Evolutionary conservation across 2,888 invertebrate species (phyloP), one percentile per base, ranked within the genome.

Genomic region (Ochropleura plecta): DNA sequence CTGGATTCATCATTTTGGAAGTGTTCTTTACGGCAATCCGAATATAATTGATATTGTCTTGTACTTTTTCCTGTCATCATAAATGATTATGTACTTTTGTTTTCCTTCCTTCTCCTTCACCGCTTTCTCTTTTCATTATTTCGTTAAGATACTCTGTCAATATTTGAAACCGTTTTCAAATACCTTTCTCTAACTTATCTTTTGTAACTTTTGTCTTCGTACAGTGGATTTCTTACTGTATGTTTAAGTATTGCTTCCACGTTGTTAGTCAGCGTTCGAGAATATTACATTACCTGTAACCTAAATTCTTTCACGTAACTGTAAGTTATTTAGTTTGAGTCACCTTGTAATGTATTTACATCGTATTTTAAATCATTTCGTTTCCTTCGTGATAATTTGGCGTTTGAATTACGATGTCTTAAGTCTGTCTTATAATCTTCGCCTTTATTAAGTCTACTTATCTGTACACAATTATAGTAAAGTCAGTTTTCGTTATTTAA

Each of bases 241-340:
- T n/a, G 49, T 12, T 46, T 20, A 14, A 20, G 44, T 68, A 14
- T 49, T 57, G 44, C 18, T n/a, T 48, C 14, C n/a, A 53, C n/a
- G 30, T 65, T 5, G n/a, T 81, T 81, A 68, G 42, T 80, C 67
- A 78, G 55, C 65, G 30, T 57, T 65, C 46, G 49, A 78, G 59
- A 40, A 78, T 82, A 57, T 73, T 78, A 73, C 44, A 30, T 1
- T 30, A 30, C n/a, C n/a, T 65, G 73, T 73, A 73, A 81, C 82
- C 80, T 69, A 82, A 81, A 82, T 81, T 64, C 82, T 65, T 69
- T n/a, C 68, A 65, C 78, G 82, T 78, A 73, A 78, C 68, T 68
- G 72, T 72, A 65, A 60, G 77, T 76, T 42, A 40, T 76, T 76
- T 51, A 5, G 46, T 60, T 65, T 73, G 68, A 73, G 68, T 69